Evolutionary conservation across 2,797 vertebrate species (phyloP).

Genomic region (Lepilemur ruficaudatus): DNA sequence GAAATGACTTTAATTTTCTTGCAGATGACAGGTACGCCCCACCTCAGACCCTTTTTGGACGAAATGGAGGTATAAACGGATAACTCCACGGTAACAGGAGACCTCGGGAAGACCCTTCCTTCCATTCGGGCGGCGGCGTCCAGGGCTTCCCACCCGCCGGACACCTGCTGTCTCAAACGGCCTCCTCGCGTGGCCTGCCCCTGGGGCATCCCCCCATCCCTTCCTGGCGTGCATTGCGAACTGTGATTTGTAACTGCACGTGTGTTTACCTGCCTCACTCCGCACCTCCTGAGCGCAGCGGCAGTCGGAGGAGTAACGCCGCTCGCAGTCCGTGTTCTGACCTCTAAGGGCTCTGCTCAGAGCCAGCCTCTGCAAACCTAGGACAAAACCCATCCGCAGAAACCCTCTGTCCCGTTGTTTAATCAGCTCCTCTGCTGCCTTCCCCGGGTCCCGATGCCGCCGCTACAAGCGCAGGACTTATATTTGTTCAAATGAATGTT

Average conservation of each 20-base stretch:
- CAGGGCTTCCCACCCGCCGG: neutral
- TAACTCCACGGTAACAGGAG: conserved; percentile 22
- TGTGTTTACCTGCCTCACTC: neutral
- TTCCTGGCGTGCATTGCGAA: accelerated
- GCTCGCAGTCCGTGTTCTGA: neutral
- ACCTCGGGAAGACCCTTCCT: conserved; percentile 40
- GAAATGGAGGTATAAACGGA: conserved; percentile 65
- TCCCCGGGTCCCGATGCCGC: conserved; percentile 80
- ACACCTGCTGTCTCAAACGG: accelerated
- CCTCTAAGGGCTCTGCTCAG: neutral
- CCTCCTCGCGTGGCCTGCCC: accelerated
- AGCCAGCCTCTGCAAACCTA: conserved; percentile 60
- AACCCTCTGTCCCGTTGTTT: conserved; percentile 74
- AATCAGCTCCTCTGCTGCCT: conserved; percentile 82
- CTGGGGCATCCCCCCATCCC: neutral
- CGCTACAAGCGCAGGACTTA: conserved; percentile 83
- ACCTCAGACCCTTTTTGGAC: conserved; percentile 58
- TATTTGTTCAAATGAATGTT: conserved; percentile 88
- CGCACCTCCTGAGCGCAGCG: neutral
- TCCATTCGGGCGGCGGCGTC: neutral
- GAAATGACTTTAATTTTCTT: conserved; percentile 75
- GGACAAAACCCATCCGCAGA: conserved; percentile 78
- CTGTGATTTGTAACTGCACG: neutral
- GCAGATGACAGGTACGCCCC: conserved; percentile 47
- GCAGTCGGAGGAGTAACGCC: neutral